phyloP scores from a whole-genome alignment of 2,113 vertebrate genomes.

The Pseudorhombus dupliciocellatus region DNA sequence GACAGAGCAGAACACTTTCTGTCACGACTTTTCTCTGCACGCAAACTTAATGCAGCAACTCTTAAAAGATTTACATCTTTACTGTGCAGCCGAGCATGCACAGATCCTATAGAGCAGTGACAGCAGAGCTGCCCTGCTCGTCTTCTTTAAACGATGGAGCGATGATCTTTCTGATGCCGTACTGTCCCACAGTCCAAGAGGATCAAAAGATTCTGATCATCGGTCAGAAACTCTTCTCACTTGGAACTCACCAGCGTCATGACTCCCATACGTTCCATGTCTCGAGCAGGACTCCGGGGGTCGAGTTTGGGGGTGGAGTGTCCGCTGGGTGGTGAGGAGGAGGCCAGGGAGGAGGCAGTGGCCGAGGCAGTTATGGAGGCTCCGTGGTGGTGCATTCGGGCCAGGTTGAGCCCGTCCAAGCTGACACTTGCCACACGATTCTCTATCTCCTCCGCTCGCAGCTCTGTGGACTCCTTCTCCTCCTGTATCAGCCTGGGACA shows the following conservation, averaged over 20 bases:
- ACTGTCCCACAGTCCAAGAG: too few species aligned
- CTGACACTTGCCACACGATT: slow-evolving; percentile 97
- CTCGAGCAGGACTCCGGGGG: slow-evolving; percentile 91
- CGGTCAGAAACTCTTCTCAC: too few species aligned
- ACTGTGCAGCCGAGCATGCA: not conserved
- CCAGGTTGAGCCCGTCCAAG: slow-evolving; percentile 95
- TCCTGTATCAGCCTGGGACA: slow-evolving; percentile 92
- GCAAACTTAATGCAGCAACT: not conserved
- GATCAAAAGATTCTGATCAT: too few species aligned
- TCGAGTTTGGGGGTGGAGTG: slow-evolving; percentile 97
- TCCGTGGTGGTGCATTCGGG: slow-evolving; percentile 91
- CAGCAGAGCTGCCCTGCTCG: too few species aligned
- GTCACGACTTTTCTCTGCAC: slow-evolving; percentile 20
- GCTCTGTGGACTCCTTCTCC: slow-evolving; percentile 98
- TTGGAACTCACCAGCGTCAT: slow-evolving; percentile 90
- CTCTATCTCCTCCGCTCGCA: slow-evolving; percentile 97
- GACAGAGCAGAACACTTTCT: slow-evolving; percentile 16
- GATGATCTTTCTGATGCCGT: too few species aligned
- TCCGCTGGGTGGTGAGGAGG: slow-evolving; percentile 97
- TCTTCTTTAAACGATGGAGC: too few species aligned
- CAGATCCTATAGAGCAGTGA: not conserved
- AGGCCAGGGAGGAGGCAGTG: slow-evolving; percentile 94
- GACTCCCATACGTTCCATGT: slow-evolving; percentile 98
- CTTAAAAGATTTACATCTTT: slow-evolving; percentile 7
- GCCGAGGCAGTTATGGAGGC: slow-evolving; percentile 95